Evolutionary conservation across 2,888 invertebrate genomes (phyloP), one percentile per base, ranked within the genome.

Genomic region (Sarcophaga rosellei): DNA sequence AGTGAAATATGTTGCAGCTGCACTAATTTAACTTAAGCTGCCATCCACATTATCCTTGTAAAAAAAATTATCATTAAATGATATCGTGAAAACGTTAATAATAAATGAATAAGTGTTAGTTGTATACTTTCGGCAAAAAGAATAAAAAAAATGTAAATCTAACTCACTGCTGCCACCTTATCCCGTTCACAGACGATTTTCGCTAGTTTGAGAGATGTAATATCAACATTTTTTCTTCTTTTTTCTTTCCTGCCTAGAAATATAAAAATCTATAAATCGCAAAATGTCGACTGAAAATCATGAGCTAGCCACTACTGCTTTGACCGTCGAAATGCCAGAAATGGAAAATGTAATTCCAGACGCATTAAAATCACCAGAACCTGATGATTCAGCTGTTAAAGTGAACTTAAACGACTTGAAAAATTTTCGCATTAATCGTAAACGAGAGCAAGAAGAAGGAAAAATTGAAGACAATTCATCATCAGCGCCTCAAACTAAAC

Each of bases 11-110:
- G 44, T 70, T 57, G 84, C 84, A 85, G 84, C 82, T 35, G 20
- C 8, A 45, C 47, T 47, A 76, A 59, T 72, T 86, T 78, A 74
- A 78, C 84, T 68, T 47, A 72, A 84, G 83, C 88, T 88, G 87
- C 87, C 88, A 88, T 75, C 88, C 87, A 88, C 88, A 88, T 88
- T 88, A 88, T 85, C 87, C 80, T 72, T 4, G 53, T 53, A 53
- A 17, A 53, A 53, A 15, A 53, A 15, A 53, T 17, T 17, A 53
- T 53, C 35, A 17, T 53, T 15, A 15, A 53, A 53, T 53, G 53
- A 53, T 53, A 53, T 15, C 12, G 17, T 53, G 53, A 53, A 53
- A 53, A 53, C 17, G 11, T 45, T 65, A 10, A 20, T 35, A 65
- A 12, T 70, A 61, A 44, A 15, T 20, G 59, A 12, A 57, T 17